Evolutionary conservation across 2,888 invertebrate genomes (phyloP), one percentile per base, ranked within the genome.

Genomic region (Noctuana brunneofusca): DNA sequence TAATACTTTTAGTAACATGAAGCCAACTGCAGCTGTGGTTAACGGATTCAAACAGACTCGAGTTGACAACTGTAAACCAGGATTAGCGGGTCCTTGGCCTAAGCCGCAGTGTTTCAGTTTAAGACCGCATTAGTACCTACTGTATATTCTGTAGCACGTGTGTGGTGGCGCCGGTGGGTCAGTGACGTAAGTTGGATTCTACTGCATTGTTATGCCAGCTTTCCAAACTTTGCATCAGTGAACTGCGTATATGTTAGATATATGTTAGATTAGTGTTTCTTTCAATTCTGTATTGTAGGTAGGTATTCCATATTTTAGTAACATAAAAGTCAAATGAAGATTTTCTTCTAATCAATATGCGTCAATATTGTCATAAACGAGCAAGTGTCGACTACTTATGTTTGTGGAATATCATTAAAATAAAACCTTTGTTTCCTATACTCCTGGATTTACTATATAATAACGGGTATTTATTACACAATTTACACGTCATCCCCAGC

Each of bases 81-180:
- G 71, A 71, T 71, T 69, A 64, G 65, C 64, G 66, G 69, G 64
- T 71, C 72, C 73, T 70, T 66, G 58, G 69, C 64, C 58, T 68
- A 72, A 69, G 71, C 78, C 76, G 75, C 80, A 78, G 69, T 69
- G 70, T 69, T 68, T 62, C 69, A 70, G 64, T 65, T 63, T 65
- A 66, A 66, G 62, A 68, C 68, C 69, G 70, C 69, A 72, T 71
- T 67, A 72, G 63, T 67, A 65, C 63, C 67, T 70, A 53, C 22
- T 20, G 35, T 35, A 12, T 35, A 35, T 5, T 24, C 24, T n/a
- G 6, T 35, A n/a, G 35, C 2, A 35, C n/a, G 1, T 38, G 38
- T 38, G 14, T 46, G 3, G 35, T n/a, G 46, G 14, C 20, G 27
- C 48, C 48, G n/a, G 35, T 38, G 16, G 35, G 32, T 55, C 58